phyloP scores from a whole-genome alignment of 2,888 invertebrate species.

The Myopa tessellatipennis region DNA sequence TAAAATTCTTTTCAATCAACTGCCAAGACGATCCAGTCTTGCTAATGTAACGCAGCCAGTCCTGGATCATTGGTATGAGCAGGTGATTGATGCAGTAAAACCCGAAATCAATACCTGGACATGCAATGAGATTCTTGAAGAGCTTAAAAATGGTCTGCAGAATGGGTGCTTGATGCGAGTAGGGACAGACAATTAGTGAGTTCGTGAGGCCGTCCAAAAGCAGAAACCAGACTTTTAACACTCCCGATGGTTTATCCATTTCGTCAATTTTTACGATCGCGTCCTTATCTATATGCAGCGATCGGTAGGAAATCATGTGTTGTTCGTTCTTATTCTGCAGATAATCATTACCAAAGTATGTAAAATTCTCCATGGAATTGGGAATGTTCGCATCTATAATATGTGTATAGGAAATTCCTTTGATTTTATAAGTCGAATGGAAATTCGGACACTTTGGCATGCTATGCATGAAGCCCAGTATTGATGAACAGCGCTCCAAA shows the following conservation, averaged over 20 bases:
- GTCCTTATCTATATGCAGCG: conserved; percentile 68
- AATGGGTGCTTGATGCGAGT: conserved; percentile 87
- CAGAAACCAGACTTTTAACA: conserved; percentile 91
- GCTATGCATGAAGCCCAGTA: conserved; percentile 90
- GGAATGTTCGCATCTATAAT: conserved; percentile 89
- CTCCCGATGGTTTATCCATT: conserved; percentile 83
- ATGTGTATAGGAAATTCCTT: conserved; percentile 80
- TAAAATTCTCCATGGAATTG: conserved; percentile 76
- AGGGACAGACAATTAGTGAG: conserved; percentile 85
- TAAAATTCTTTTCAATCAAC: conserved; percentile 87
- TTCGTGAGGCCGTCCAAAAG: conserved; percentile 87
- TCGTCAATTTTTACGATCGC: conserved; percentile 68
- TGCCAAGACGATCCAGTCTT: conserved; percentile 81
- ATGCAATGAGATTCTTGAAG: conserved; percentile 79
- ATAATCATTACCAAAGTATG: conserved; percentile 75
- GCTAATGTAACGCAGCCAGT: conserved; percentile 85
- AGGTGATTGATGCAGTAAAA: conserved; percentile 93
- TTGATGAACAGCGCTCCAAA: conserved; percentile 86
- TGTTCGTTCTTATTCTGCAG: conserved; percentile 74
- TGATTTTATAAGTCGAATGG: conserved; percentile 87
- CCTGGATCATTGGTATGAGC: conserved; percentile 90
- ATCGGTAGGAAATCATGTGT: conserved; percentile 71
- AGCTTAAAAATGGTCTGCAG: conserved; percentile 89
- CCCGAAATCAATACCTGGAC: conserved; percentile 90
- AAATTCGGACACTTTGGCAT: conserved; percentile 96